Conservation (phyloP, 2,888 invertebrate species). For the Mimachlamys varia region DNA sequence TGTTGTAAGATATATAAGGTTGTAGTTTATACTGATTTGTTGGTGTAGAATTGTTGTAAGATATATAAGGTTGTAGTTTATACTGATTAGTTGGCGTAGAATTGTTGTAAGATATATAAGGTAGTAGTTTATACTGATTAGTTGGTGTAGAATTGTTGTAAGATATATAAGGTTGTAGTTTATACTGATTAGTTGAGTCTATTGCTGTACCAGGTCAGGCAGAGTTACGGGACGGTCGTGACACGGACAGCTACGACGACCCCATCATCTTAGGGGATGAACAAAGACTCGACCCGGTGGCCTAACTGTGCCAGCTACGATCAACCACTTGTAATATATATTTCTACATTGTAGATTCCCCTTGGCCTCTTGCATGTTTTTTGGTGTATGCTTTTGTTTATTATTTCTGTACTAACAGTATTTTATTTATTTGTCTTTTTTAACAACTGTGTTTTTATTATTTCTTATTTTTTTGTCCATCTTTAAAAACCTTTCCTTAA, state of each 20-base stretch:
- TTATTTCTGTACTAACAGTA: background rate
- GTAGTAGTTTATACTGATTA: background rate
- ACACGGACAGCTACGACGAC: constrained; percentile 26
- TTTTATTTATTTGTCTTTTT: background rate
- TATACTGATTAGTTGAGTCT: background rate
- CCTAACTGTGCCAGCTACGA: background rate
- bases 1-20: too few species aligned
- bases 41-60: too few species aligned
- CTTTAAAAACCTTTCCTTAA: too few species aligned
- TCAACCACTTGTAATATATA: background rate
- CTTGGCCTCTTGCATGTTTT: background rate
- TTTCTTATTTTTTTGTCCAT: too few species aligned
- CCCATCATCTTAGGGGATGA: constrained; percentile 25
- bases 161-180: too few species aligned
- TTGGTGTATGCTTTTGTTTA: background rate
- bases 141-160: too few species aligned
- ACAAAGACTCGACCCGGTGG: background rate
- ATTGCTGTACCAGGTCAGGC: constrained; percentile 3
- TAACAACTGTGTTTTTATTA: background rate
- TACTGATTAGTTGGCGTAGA: background rate
- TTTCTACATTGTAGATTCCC: background rate
- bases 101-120: too few species aligned
- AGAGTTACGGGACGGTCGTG: background rate
- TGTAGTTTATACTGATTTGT: background rate
- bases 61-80: too few species aligned